Evolutionary conservation across 2,113 vertebrate species (phyloP).

Genomic region (Gymnobelideus leadbeateri): DNA sequence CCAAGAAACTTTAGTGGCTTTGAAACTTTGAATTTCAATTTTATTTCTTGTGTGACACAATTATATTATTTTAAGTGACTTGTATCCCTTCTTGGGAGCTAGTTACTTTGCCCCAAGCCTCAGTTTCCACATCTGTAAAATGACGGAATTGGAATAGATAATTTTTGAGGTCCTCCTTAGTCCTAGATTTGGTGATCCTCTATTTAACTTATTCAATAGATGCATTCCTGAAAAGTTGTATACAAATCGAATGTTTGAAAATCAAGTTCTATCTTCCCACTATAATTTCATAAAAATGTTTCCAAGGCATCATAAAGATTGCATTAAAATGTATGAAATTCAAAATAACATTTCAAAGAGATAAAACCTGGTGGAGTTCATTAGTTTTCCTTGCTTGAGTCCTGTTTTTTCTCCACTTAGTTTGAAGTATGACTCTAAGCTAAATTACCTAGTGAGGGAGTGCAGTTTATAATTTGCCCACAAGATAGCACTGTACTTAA

Average conservation of each 20-base stretch:
- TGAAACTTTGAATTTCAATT: background rate
- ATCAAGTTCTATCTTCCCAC: slow-evolving; percentile 26
- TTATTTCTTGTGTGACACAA: background rate
- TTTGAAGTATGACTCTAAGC: background rate
- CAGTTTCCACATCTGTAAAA: background rate
- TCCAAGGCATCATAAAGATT: background rate
- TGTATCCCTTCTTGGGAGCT: background rate
- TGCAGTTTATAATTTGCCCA: background rate
- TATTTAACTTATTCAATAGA: background rate
- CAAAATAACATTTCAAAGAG: background rate
- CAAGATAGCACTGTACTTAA: background rate
- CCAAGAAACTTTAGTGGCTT: background rate
- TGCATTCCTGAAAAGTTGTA: background rate
- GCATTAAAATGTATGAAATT: background rate
- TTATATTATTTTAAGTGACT: background rate
- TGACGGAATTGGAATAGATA: background rate
- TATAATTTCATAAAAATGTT: slow-evolving; percentile 7
- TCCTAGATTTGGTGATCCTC: background rate
- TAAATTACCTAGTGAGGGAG: background rate
- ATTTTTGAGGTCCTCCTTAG: background rate
- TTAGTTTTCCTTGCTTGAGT: background rate
- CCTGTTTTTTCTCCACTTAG: background rate
- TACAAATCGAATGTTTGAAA: slow-evolving; percentile 28
- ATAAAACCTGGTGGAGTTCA: background rate
- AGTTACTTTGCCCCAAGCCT: background rate